Evolutionary conservation across 1,140 invertebrate genomes (phyloP), one percentile per base, ranked within the genome.

Genomic region (Hyles euphorbiae): DNA sequence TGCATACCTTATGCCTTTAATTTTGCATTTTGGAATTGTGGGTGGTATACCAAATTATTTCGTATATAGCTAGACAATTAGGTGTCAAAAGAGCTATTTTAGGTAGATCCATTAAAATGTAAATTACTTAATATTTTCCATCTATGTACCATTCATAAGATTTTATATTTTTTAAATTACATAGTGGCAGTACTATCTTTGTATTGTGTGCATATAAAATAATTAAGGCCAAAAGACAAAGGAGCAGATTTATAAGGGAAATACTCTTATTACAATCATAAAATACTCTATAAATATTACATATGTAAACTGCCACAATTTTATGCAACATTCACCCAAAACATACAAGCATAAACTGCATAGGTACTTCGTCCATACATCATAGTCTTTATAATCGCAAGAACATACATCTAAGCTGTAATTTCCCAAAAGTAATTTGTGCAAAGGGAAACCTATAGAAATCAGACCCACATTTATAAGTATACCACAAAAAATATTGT

Each of bases 341-440:
- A 22, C 22, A 22, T 22, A 22, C 22, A 22, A 22, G 22, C 22
- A 53, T 36, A 11, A 53, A 40, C 36, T 53, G 22, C 22, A 22
- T 22, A 22, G 22, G 22, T 22, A 22, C 22, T 22, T 22, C 3
- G 5, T 32, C 12, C 46, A 6, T 12, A 5, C 4, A 47, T 5
- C 46, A 47, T 47, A n/a, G 12, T 47, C 12, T 47, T 22, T 22
- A 22, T 22, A 3, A 47, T n/a, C 4, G 46, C 10, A 47, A 8
- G 10, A n/a, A 44, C 1, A n/a, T 47, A 47, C 12, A 47, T 22
- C 10, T 32, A 4, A 32, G 8, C 10, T 22, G 5, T 51, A 22
- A 22, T 9, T 51, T 49, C 8, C 49, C 22, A 3, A 32, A 51
- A 9, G n/a, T 32, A 51, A 9, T 53, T 53, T 53, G 52, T 53